phyloP scores from a whole-genome alignment of 2,113 vertebrate species.

The Promerops cafer region DNA sequence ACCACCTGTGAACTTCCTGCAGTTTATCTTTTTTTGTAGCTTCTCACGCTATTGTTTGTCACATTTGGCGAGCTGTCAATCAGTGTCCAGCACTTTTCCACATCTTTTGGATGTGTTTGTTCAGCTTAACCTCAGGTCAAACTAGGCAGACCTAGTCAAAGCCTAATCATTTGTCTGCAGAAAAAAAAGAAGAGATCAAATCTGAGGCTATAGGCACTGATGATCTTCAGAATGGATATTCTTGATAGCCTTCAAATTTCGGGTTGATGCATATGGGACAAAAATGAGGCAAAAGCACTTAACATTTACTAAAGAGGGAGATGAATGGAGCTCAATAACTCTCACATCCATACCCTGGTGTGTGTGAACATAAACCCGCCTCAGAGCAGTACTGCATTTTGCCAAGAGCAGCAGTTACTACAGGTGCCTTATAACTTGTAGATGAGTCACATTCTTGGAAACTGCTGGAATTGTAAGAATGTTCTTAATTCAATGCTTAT shows the following conservation, averaged over 20 bases:
- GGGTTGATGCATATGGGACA: not conserved
- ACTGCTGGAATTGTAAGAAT: not conserved
- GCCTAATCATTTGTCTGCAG: not conserved
- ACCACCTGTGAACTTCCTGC: not conserved
- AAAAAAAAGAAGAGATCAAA: not conserved
- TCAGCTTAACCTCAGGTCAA: not conserved
- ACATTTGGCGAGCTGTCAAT: not conserved
- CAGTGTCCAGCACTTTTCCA: not conserved
- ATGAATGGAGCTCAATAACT: not conserved
- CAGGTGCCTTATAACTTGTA: slow-evolving; percentile 25
- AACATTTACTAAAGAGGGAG: not conserved
- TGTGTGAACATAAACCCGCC: not conserved
- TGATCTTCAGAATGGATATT: not conserved
- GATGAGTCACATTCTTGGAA: slow-evolving; percentile 9
- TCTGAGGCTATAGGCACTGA: not conserved
- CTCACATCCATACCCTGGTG: not conserved
- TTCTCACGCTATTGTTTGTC: not conserved
- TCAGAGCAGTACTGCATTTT: not conserved
- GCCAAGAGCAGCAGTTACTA: slow-evolving; percentile 20
- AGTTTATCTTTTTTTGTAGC: not conserved
- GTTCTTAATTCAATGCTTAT: not conserved
- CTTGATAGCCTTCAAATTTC: not conserved
- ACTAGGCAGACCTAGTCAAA: not conserved
- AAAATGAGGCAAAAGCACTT: not conserved
- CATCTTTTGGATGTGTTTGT: not conserved